A percentile compares a stretch with the other conserved stretches of the same genome.
Evolutionary conservation across 1,140 invertebrate species (phyloP).

Genomic region (Drosophila tropicalis): DNA sequence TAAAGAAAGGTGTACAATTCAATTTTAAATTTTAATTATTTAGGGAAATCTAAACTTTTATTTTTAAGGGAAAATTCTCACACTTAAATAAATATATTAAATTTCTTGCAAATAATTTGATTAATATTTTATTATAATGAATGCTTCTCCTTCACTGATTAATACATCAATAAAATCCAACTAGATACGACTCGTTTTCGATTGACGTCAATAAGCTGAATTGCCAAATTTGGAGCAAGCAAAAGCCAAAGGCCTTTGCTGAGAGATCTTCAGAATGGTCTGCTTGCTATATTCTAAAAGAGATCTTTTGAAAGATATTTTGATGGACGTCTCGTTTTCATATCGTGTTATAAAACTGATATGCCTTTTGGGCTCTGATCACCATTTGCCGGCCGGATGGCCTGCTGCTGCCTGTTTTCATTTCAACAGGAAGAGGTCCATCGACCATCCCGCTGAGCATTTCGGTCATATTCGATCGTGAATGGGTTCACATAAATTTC

Average conservation of each 20-base stretch:
- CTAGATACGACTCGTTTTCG: background rate
- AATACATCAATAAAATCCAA: background rate
- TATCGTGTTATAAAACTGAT: background rate
- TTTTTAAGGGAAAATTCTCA: too few species aligned
- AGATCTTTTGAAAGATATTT: background rate
- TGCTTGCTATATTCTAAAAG: background rate
- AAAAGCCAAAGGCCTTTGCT: background rate
- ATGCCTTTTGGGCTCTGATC: background rate
- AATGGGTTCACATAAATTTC: slow-evolving; percentile 60
- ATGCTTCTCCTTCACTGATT: background rate
- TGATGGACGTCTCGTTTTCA: background rate
- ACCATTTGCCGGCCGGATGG: slow-evolving; percentile 50
- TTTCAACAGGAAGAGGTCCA: slow-evolving; percentile 62
- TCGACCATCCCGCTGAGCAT: slow-evolving; percentile 58
- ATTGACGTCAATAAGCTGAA: slow-evolving; percentile 2
- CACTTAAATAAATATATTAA: too few species aligned
- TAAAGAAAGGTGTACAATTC: background rate
- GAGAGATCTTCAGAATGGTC: too few species aligned
- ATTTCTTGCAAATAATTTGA: too few species aligned
- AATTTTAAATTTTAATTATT: too few species aligned
- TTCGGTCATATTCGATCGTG: slow-evolving; percentile 47
- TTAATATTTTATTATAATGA: too few species aligned
- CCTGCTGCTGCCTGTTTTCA: slow-evolving; percentile 74
- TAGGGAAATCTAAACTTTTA: too few species aligned
- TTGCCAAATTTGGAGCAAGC: background rate